Conservation (phyloP, 2,113 vertebrate species). For the Lontra canadensis region DNA sequence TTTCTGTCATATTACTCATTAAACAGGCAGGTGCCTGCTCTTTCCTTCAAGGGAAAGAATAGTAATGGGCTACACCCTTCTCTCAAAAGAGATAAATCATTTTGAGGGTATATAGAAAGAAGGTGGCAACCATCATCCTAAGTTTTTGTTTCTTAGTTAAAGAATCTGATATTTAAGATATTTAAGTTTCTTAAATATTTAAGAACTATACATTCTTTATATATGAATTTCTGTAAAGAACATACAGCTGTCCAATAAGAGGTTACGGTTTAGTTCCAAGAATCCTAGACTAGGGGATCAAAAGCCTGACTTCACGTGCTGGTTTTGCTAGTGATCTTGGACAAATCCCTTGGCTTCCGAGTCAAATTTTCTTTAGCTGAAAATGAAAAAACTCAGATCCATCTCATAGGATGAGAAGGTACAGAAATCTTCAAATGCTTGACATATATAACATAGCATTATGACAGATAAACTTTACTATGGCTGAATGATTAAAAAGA, state of each 20-base stretch:
- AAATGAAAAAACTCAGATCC: neutral
- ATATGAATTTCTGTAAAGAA: neutral
- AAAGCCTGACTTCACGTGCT: neutral
- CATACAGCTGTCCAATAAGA: neutral
- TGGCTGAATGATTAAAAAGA: neutral
- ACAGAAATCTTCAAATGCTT: conserved; percentile 6
- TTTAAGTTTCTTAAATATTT: neutral
- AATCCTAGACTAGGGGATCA: neutral
- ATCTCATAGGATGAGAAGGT: neutral
- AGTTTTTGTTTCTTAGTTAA: neutral
- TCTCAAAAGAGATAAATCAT: conserved; percentile 61
- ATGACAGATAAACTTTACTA: neutral
- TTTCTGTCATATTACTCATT: conserved; percentile 56
- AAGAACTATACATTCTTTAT: neutral
- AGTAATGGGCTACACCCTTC: conserved; percentile 69
- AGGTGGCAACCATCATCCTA: neutral
- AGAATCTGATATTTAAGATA: neutral
- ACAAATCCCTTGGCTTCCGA: neutral
- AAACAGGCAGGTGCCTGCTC: conserved; percentile 77
- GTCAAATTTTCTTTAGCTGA: neutral
- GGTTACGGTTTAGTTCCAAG: neutral
- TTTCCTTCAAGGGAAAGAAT: conserved; percentile 65
- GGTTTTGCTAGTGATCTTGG: neutral
- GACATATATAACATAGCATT: neutral
- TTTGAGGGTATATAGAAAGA: neutral